Base-by-base conservation (phyloP, 2,113 vertebrate genomes). In the Chaetops frenatus region DNA sequence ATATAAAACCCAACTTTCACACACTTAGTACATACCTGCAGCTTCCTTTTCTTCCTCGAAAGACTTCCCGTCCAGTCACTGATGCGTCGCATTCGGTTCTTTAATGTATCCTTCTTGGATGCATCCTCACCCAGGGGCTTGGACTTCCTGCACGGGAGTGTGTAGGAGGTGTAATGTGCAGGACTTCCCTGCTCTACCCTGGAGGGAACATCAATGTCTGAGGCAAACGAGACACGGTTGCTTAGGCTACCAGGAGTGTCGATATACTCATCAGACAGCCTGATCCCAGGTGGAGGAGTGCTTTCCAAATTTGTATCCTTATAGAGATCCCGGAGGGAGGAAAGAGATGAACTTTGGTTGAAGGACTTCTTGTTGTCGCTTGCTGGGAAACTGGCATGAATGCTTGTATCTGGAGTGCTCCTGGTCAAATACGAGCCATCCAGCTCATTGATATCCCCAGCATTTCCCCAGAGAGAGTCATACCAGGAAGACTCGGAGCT, bases 61-160 rank as follows among this genome's bases (percentile, higher is more conserved):
- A 99, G 98, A 97, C 99, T 99, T 53, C 99, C 99, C 0, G 99
- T 99, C 99, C 99, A 99, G 97, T 99, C 99, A 62, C 99, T 99
- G 94, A 99, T 97, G 56, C 99, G 98, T 15, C 99, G 97, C 96
- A 99, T 99, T 47, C 98, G 97, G 94, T 97, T 99, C 97, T 98
- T 99, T 79, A 99, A 96, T 1, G 98, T 98, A 79, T 98, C 98
- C 82, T 99, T 99, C 96, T 99, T 99, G 31, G 98, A 91, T 5
- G 93, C 21, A 56, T 97, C 96, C 40, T 99, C 98, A 1, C 78
- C 25, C 6, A 98, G 96, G 11, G 97, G 92, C 83, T 98, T 98
- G 74, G 98, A 95, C 91, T 98, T 99, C 22, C 99, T 98, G 90
- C 99, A 99, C 1, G 99, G 99, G 20, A 99, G 98, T 0, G 99